Evolutionary conservation across 37 sponge, comb jelly and placozoan genomes (phyloP).

Genomic region (Agelas oroides): DNA sequence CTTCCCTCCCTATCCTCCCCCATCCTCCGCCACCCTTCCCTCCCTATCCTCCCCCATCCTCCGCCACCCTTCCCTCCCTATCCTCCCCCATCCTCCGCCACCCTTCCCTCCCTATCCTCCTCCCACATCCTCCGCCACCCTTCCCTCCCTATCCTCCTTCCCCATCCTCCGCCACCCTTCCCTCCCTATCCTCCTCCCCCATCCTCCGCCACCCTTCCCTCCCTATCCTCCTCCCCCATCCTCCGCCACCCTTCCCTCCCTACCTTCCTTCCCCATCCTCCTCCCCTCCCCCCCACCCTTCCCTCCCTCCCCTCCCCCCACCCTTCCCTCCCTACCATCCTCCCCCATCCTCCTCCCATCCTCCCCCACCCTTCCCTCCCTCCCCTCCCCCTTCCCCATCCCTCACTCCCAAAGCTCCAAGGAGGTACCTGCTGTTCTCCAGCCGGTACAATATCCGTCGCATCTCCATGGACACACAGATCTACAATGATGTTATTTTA

Average conservation of each 20-base stretch:
- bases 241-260: background rate
- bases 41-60: too few species aligned
- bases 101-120: background rate
- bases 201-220: background rate
- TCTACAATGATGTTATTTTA: conserved; percentile 16
- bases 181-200: background rate
- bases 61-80: too few species aligned
- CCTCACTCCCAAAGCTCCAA: background rate
- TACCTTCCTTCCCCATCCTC: background rate
- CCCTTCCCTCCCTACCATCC: background rate
- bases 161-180: background rate
- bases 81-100: background rate
- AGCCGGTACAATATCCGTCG: conserved; percentile 23
- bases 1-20: too few species aligned
- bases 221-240: background rate
- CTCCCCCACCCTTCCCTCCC: conserved; percentile 7
- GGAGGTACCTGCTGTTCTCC: conserved; percentile 34
- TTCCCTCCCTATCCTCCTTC: background rate
- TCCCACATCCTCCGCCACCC: background rate
- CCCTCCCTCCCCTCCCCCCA: background rate
- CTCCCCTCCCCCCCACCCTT: background rate
- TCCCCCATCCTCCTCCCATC: conserved; percentile 3
- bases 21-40: too few species aligned
- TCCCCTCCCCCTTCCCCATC: conserved; percentile 11
- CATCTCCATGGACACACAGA: conserved; percentile 45